Evolutionary conservation across 2,888 invertebrate genomes (phyloP).

Genomic region (Tuta absoluta): DNA sequence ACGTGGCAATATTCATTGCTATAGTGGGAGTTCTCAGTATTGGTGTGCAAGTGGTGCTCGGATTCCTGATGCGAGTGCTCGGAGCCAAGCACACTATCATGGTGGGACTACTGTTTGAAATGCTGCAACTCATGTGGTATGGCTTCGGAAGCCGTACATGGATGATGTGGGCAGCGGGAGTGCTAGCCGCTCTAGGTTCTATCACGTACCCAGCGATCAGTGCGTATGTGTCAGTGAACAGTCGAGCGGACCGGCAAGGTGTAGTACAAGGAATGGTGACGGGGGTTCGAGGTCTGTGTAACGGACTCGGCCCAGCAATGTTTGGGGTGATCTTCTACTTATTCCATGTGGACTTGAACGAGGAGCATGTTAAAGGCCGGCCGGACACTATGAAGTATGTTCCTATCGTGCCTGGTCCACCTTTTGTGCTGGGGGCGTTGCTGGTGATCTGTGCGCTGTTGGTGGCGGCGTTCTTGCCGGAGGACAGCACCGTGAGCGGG

Average conservation of each 20-base stretch:
- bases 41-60: slow-evolving; percentile 94
- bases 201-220: slow-evolving; percentile 99
- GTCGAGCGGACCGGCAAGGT: slow-evolving; percentile 98
- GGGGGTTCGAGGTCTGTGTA: slow-evolving; percentile 98
- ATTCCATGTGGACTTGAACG: slow-evolving; percentile 98
- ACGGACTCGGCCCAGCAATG: slow-evolving; percentile 98
- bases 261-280: slow-evolving; percentile 99
- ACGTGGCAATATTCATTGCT: slow-evolving; percentile 99
- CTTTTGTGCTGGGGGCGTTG: slow-evolving; percentile 98
- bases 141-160: slow-evolving; percentile 97
- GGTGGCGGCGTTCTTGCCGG: slow-evolving; percentile 93
- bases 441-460: slow-evolving; percentile 97
- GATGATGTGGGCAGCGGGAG: slow-evolving; percentile 99
- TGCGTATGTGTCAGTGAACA: slow-evolving; percentile 98
- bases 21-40: slow-evolving; percentile 98
- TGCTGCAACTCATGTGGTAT: slow-evolving; percentile 98
- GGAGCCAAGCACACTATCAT: slow-evolving; percentile 99
- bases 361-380: slow-evolving; percentile 76
- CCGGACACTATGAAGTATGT: slow-evolving; percentile 78
- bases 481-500: slow-evolving; percentile 68
- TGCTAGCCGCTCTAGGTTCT: slow-evolving; percentile 96
- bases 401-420: slow-evolving; percentile 96
- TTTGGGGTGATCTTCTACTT: slow-evolving; percentile 99
- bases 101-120: slow-evolving; percentile 97
- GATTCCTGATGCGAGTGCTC: slow-evolving; percentile 89